Base-by-base conservation (phyloP, 2,797 vertebrate species). In the Coregonus sp. region DNA sequence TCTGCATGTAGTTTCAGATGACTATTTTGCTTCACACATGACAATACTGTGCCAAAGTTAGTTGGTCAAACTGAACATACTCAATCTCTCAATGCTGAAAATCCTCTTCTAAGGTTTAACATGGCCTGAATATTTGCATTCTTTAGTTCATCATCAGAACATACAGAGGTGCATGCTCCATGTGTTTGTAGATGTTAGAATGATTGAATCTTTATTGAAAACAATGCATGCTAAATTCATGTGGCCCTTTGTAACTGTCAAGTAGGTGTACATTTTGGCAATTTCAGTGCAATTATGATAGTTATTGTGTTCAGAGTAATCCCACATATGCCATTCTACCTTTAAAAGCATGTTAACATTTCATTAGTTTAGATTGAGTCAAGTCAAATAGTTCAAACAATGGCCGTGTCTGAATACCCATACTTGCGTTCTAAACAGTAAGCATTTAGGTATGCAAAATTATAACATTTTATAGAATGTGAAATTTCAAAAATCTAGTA, bases 111-210 rank as follows among this genome's bases (percentile, higher is more conserved):
- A 25, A 20, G 18, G 31, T 31, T 56, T 54, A 33, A 16, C 31
- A n/a, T 35, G 0, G 70, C 14, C 50, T 25, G 25, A 16, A 54
- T 72, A 33, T 33, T 33, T 59, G 29, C 51, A 56, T 52, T 29
- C 25, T 9, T 47, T 70, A 50, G n/a, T 29, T 47, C 20, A 15
- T 14, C 25, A 31, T 56, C 52, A 33, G 31, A 72, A 59, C 29
- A 18, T 54, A 56, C 51, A 25, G 9, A n/a, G 52, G 52, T 80
- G 89, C 86, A 89, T 89, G 90, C 76, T 73, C 7, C 20, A 63
- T 84, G 84, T 85, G 81, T 80, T 83, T 78, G 82, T 85, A 40
- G 71, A 83, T 79, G 67, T 83, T 4, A 70, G 73, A 76, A 83
- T 84, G 70, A 40, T 78, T 82, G 61, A 33, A 77, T 80, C 81